phyloP scores from a whole-genome alignment of 2,888 invertebrate species.

The Zootermopsis nevadensis region DNA sequence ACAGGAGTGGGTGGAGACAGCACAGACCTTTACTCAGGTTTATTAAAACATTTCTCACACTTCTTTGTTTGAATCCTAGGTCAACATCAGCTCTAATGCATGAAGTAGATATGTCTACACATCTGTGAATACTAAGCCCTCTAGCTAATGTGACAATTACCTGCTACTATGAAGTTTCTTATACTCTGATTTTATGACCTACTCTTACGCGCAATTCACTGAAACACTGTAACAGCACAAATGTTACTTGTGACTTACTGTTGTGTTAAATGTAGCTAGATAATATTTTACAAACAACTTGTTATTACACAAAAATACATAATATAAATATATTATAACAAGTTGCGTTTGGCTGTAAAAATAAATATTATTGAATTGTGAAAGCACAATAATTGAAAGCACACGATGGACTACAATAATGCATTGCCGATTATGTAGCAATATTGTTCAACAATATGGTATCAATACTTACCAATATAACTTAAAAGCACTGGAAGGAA shows the following conservation, averaged over 20 bases:
- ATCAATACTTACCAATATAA: slow-evolving; percentile 84
- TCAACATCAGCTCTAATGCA: background rate
- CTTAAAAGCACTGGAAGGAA: slow-evolving; percentile 97
- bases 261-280: too few relatives aligned
- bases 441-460: background rate
- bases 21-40: background rate
- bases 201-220: background rate
- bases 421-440: background rate
- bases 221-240: too few relatives aligned
- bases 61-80: background rate
- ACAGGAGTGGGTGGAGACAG: background rate
- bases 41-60: background rate
- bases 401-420: background rate
- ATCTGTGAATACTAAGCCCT: background rate
- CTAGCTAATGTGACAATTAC: background rate
- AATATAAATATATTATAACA: too few relatives aligned
- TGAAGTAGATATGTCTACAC: background rate
- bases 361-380: too few relatives aligned
- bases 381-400: too few relatives aligned
- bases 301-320: too few relatives aligned
- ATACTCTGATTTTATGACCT: background rate
- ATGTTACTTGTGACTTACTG: too few relatives aligned
- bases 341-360: too few relatives aligned
- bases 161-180: background rate
- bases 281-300: too few relatives aligned